phyloP scores from a whole-genome alignment of 2,797 vertebrate species.

The Erpetoichthys calabaricus region DNA sequence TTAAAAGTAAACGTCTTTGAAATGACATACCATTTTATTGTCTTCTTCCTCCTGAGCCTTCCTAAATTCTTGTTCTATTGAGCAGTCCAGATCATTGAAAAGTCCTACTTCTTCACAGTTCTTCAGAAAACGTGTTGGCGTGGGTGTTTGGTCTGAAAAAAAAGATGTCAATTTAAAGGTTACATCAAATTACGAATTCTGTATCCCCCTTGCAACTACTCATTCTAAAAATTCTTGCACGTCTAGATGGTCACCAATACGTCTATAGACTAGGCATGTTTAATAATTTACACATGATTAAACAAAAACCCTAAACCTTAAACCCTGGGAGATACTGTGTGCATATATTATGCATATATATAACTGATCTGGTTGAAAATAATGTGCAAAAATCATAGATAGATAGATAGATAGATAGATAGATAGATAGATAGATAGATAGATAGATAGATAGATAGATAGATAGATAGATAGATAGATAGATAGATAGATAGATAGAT shows the following conservation, averaged over 20 bases:
- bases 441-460: neutral
- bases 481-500: neutral
- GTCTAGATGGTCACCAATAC: too few relatives aligned
- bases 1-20: too few relatives aligned
- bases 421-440: neutral
- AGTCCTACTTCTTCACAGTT: conserved; percentile 96
- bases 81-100: conserved; percentile 91
- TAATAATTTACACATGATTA: too few relatives aligned
- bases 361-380: too few relatives aligned
- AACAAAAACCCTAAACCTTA: too few relatives aligned
- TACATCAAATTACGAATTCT: too few relatives aligned
- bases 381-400: neutral
- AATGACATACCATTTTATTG: conserved; percentile 71
- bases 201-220: too few relatives aligned
- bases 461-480: neutral
- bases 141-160: conserved; percentile 87
- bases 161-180: too few relatives aligned
- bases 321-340: too few relatives aligned
- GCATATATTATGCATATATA: too few relatives aligned
- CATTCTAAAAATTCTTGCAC: too few relatives aligned
- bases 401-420: neutral
- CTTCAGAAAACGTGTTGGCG: conserved; percentile 93
- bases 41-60: conserved; percentile 94
- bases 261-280: too few relatives aligned
- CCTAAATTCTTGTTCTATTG: conserved; percentile 91